A percentile compares a stretch with the other conserved stretches of the same genome.
Conservation (phyloP, 1,140 invertebrate genomes). For the Plutomurus gul region DNA sequence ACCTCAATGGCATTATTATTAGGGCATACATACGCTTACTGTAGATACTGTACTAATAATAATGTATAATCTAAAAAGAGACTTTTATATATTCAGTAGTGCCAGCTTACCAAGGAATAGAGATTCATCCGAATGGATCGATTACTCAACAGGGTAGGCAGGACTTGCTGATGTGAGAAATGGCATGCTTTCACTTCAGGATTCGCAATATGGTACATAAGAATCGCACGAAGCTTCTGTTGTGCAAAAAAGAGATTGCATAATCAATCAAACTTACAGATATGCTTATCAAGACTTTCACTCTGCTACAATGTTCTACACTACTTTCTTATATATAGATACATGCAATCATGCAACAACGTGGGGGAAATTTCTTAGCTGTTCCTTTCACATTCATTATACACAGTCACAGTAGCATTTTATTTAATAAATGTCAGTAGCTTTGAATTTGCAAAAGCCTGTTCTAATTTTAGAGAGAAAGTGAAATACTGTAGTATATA, state of each 20-base stretch:
- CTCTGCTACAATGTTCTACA: background rate
- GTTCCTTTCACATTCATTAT: no score
- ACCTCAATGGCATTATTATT: no score
- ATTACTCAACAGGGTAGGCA: constrained; percentile 58
- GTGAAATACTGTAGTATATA: no score
- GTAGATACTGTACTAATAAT: no score
- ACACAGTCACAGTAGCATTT: no score
- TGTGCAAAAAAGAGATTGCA: constrained; percentile 52
- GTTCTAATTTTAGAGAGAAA: no score
- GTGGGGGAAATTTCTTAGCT: no score
- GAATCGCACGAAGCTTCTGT: constrained; percentile 62
- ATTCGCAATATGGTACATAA: constrained; percentile 65
- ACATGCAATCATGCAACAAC: no score
- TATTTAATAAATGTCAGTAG: no score
- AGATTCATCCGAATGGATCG: constrained; percentile 64
- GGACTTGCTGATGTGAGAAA: constrained; percentile 60
- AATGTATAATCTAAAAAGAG: background rate
- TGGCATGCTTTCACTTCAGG: constrained; percentile 61
- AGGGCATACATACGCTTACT: no score
- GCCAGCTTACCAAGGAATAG: constrained; percentile 61
- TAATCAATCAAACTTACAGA: background rate
- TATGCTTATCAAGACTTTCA: background rate
- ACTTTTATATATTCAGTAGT: constrained; percentile 17
- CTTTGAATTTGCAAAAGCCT: no score
- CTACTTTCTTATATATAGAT: background rate